phyloP scores from a whole-genome alignment of 2,797 vertebrate species.

The Percopsis omiscomaycus region DNA sequence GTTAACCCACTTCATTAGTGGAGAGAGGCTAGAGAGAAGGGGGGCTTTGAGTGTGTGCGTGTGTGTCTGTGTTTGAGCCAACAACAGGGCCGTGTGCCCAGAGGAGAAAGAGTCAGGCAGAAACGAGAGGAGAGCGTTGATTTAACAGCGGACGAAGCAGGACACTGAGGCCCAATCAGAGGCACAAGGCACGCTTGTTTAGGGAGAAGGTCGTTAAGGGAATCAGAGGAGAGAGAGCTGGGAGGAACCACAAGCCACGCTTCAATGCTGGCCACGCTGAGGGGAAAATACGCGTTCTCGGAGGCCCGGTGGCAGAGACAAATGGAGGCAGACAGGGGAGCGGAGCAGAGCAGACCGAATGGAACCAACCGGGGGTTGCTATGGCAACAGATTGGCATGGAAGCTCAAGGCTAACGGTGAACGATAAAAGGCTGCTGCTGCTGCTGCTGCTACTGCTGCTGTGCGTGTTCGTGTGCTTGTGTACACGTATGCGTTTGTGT shows the following conservation, averaged over 20 bases:
- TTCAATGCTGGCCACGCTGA: slow-evolving; percentile 50
- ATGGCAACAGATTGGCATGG: slow-evolving; percentile 74
- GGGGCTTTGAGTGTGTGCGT: slow-evolving; percentile 27
- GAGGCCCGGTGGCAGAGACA: slow-evolving; percentile 46
- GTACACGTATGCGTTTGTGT: background rate
- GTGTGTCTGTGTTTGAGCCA: slow-evolving; percentile 1
- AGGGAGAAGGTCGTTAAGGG: slow-evolving; percentile 30
- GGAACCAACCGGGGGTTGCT: slow-evolving; percentile 55
- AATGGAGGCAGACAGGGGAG: slow-evolving; percentile 30
- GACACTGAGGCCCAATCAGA: slow-evolving; percentile 49
- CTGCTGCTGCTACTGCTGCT: slow-evolving; percentile 24
- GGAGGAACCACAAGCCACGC: slow-evolving; percentile 44
- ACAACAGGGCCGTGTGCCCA: too few relatives aligned
- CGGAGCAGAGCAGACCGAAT: slow-evolving; percentile 41
- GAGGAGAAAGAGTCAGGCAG: slow-evolving; percentile 22
- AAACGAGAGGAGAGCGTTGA: slow-evolving; percentile 9
- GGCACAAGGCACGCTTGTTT: slow-evolving; percentile 55
- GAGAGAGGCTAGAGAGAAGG: background rate
- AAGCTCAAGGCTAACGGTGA: slow-evolving; percentile 43
- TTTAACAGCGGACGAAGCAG: slow-evolving; percentile 46
- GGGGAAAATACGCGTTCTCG: slow-evolving; percentile 50
- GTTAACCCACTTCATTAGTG: slow-evolving; percentile 22
- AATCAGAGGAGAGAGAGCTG: slow-evolving; percentile 37
- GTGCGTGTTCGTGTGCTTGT: slow-evolving; percentile 23
- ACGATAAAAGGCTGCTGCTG: slow-evolving; percentile 29